Conservation (phyloP, 2,113 vertebrate species). For the Pionites leucogaster region DNA sequence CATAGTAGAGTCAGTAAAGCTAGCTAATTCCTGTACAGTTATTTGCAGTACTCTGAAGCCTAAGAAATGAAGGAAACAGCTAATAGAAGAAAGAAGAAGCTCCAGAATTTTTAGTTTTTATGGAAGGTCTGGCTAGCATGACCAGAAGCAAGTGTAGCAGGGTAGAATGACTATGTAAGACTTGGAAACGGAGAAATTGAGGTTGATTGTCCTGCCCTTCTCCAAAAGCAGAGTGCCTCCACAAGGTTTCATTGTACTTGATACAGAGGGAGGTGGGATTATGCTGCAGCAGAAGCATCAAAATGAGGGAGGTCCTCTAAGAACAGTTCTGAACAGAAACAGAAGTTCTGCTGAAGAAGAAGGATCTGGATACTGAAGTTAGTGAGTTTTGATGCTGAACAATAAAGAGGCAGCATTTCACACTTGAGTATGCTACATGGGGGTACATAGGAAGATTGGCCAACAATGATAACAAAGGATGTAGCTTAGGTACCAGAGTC, state of each 20-base stretch:
- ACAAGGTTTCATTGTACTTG: neutral
- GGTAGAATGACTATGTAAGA: neutral
- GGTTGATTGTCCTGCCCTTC: neutral
- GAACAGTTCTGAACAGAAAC: neutral
- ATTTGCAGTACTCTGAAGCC: neutral
- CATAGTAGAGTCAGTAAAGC: neutral
- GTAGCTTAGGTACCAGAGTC: neutral
- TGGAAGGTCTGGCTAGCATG: neutral
- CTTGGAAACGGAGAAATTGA: neutral
- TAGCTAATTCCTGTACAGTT: neutral
- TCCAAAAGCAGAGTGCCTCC: neutral
- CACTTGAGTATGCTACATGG: neutral
- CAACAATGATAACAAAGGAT: neutral
- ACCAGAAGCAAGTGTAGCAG: neutral
- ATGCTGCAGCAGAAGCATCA: neutral
- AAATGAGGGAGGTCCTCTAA: neutral
- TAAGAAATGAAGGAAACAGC: neutral
- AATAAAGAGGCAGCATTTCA: neutral
- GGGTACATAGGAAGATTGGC: neutral
- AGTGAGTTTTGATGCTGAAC: neutral
- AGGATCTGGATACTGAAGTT: neutral
- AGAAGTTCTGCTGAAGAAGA: neutral
- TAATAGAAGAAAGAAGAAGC: neutral
- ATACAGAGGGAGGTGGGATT: neutral
- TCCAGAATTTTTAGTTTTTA: neutral